Base-by-base conservation (phyloP, 2,888 invertebrate species). In the Hypomecis atomaria region DNA sequence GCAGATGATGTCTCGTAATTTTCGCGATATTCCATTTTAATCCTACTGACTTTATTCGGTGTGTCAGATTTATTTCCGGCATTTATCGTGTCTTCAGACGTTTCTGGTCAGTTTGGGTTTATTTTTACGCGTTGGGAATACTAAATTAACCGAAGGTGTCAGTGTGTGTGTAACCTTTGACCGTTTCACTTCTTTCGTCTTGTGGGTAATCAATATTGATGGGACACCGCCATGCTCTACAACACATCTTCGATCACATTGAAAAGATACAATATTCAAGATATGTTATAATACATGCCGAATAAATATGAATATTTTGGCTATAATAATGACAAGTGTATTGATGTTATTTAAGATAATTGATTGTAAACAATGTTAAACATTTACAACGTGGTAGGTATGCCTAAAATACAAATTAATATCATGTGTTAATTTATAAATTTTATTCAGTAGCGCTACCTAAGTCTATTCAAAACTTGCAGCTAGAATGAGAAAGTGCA, bases 291-390 rank as follows among this genome's bases (percentile, higher is more conserved):
- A 88, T 88, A 88, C 83, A 23, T 23, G 23, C 23, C 23, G 23
- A 23, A 23, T 23, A 23, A 23, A 23, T 23, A 23, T 23, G 80
- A 59, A 54, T 78, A 69, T 37, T 44, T 43, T 49, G 71, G 71
- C 75, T 71, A 63, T 71, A 67, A 68, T 72, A 78, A 75, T 81
- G 80, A 81, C 78, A 78, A 77, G 81, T 83, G 80, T 81, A 81
- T 81, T 83, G 78, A 80, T 85, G 67, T 62, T 82, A 84, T 85
- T 84, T 78, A 81, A 86, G 82, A 82, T 85, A 88, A 87, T 87
- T 85, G 82, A 73, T 38, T 69, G 77, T 77, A 81, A 86, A 88
- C 89, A 88, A 84, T 77, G 23, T 23, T 23, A 23, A n/a, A n/a
- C n/a, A n/a, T n/a, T n/a, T n/a, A n/a, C n/a, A n/a, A n/a, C n/a